Conservation (phyloP, 64 coral and sea anemone genomes). For the Hydrozoanthus tunicans region DNA sequence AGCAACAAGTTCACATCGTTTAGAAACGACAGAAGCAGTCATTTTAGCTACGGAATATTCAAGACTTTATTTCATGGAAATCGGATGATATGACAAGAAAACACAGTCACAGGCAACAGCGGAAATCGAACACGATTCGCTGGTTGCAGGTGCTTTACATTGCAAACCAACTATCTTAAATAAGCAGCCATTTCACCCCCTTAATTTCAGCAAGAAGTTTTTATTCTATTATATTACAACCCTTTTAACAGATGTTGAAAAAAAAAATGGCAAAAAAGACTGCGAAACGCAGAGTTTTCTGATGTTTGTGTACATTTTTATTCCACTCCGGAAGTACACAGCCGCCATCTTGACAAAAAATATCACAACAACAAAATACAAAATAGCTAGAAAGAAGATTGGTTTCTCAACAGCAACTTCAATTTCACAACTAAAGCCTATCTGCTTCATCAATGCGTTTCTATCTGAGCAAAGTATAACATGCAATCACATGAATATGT, state of each 20-base stretch:
- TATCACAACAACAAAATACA: background rate
- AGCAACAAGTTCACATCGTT: background rate
- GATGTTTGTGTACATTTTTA: slow-evolving; percentile 32
- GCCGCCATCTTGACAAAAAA: slow-evolving; percentile 63
- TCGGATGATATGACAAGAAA: slow-evolving; percentile 7
- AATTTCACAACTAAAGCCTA: background rate
- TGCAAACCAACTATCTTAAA: background rate
- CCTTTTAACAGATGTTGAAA: background rate
- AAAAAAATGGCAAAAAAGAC: background rate
- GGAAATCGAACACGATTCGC: slow-evolving; percentile 35
- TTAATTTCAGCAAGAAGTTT: background rate
- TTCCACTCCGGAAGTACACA: slow-evolving; percentile 68
- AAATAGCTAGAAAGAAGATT: background rate
- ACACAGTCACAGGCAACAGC: slow-evolving; percentile 1
- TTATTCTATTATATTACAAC: background rate
- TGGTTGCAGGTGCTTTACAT: slow-evolving; percentile 33
- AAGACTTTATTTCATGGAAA: background rate
- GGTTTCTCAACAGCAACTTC: background rate
- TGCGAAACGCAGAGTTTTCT: background rate
- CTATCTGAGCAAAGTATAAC: background rate
- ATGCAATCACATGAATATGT: background rate
- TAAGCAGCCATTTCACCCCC: background rate
- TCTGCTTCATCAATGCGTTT: background rate
- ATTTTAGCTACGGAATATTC: background rate
- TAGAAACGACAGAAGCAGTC: background rate